phyloP scores from a whole-genome alignment of 2,113 vertebrate genomes.

The Gulo gulo region DNA sequence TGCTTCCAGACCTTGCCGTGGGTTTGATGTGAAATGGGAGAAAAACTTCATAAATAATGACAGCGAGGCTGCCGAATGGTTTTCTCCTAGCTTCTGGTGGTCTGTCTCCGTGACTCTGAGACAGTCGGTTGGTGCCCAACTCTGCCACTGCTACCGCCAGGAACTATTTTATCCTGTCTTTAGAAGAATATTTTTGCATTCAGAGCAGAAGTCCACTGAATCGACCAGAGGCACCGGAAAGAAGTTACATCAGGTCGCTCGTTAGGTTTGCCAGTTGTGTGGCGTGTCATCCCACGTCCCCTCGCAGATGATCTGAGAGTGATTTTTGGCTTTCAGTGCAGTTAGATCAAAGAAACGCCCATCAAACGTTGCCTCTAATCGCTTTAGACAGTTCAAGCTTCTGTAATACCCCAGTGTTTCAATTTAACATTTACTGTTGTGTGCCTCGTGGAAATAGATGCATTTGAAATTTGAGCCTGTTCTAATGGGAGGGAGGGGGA shows the following conservation, averaged over 20 bases:
- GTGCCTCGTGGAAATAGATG: conserved; percentile 33
- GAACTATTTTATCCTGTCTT: neutral
- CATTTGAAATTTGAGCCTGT: conserved; percentile 38
- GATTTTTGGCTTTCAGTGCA: conserved; percentile 48
- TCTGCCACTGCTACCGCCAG: neutral
- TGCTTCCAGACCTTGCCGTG: neutral
- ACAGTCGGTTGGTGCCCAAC: neutral
- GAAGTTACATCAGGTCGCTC: neutral
- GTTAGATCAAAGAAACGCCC: conserved; percentile 39
- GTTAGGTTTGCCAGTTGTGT: neutral
- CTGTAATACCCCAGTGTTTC: conserved; percentile 44
- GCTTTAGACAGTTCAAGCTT: conserved; percentile 44
- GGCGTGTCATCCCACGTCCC: neutral
- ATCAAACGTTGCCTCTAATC: conserved; percentile 29
- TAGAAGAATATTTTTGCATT: conserved; percentile 21
- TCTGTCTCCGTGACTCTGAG: neutral
- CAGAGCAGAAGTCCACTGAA: neutral
- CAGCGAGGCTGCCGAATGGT: neutral
- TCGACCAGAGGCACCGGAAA: neutral
- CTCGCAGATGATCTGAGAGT: neutral
- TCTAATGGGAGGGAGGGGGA: neutral
- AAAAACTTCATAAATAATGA: neutral
- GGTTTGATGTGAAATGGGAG: neutral
- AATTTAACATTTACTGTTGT: conserved; percentile 54
- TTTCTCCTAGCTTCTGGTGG: neutral